Conservation (phyloP, 2,797 vertebrate species). For the Pangasius larnaudii region DNA sequence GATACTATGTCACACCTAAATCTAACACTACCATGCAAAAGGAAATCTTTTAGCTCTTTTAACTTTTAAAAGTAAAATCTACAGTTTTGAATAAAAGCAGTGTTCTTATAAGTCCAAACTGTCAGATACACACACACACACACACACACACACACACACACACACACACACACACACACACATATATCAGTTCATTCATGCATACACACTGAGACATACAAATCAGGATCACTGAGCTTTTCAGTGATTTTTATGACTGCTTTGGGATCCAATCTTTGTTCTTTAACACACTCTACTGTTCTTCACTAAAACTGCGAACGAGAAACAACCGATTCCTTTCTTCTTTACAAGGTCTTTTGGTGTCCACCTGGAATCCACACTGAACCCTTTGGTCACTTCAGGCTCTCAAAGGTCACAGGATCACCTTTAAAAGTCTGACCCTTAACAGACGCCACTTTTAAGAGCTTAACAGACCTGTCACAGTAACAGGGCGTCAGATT, state of each 20-base stretch:
- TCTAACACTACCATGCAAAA: not conserved
- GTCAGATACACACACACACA: not conserved
- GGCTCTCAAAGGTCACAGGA: constrained; percentile 33
- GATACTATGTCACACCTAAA: not conserved
- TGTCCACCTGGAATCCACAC: constrained; percentile 63
- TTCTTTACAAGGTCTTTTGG: constrained; percentile 60
- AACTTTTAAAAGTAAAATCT: not conserved
- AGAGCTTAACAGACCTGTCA: not conserved
- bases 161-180: not conserved
- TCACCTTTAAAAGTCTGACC: constrained; percentile 29
- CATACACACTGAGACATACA: no score
- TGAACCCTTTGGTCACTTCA: constrained; percentile 50
- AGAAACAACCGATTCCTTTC: constrained; percentile 33
- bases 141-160: not conserved
- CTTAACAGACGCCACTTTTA: constrained; percentile 20
- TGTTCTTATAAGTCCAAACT: not conserved
- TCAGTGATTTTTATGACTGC: constrained; percentile 46
- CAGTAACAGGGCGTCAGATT: constrained; percentile 8
- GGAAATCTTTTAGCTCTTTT: not conserved
- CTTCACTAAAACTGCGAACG: constrained; percentile 34
- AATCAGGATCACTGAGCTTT: not conserved
- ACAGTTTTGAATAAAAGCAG: not conserved
- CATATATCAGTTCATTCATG: not conserved
- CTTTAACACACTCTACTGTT: constrained; percentile 56
- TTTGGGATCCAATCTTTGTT: constrained; percentile 39